phyloP scores from a whole-genome alignment of 2,113 vertebrate species.

The Pseudorasbora parva region DNA sequence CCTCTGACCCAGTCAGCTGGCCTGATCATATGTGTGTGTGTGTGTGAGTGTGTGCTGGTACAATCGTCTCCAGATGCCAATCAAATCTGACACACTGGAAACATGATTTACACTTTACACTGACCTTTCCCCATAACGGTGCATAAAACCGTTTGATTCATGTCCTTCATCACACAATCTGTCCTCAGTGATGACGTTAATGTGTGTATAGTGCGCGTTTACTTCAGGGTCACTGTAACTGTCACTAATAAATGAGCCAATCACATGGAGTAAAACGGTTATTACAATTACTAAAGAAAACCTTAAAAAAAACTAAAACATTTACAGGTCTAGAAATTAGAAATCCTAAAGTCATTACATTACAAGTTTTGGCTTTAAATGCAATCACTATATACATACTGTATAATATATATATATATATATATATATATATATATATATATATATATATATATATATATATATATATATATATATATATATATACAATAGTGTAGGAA shows the following conservation, averaged over 20 bases:
- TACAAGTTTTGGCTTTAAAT: no score
- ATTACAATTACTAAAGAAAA: no score
- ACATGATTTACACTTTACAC: background rate
- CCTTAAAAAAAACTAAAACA: no score
- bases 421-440: no score
- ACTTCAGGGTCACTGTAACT: background rate
- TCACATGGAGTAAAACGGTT: background rate
- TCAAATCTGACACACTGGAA: background rate
- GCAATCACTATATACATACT: no score
- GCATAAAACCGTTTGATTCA: background rate
- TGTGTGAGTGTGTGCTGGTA: constrained; percentile 21
- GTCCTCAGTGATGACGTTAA: background rate
- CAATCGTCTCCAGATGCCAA: background rate
- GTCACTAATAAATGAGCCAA: background rate
- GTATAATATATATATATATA: no score
- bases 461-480: no score
- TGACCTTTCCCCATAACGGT: background rate
- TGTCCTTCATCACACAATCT: background rate
- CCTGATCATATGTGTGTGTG: background rate
- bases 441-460: no score
- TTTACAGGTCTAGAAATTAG: no score
- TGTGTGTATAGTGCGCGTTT: background rate
- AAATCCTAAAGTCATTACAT: no score
- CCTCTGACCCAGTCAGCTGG: constrained; percentile 5
- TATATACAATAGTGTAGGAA: no score